Evolutionary conservation across 2,888 invertebrate genomes (phyloP).

Genomic region (Cataglyphis livida): DNA sequence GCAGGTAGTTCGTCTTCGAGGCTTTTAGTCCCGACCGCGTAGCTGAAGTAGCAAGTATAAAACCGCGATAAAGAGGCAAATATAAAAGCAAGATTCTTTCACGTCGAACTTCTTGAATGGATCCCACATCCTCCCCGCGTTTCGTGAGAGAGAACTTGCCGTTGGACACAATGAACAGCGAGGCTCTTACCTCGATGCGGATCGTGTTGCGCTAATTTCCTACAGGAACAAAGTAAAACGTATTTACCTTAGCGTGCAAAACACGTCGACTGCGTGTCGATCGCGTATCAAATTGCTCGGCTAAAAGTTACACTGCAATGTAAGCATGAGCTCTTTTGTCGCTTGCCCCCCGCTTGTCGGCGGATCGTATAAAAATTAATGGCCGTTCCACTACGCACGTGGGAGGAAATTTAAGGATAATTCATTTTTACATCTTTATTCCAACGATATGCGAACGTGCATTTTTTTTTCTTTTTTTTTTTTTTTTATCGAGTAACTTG

Average conservation of each 20-base stretch:
- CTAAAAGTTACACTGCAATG: conserved; percentile 50
- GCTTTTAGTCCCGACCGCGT: conserved; percentile 17
- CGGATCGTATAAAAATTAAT: conserved; percentile 33
- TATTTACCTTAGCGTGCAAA: conserved; percentile 18
- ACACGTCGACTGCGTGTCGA: conserved; percentile 47
- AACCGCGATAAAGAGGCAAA: conserved; percentile 16
- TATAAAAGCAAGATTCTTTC: conserved; percentile 24
- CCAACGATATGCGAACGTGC: neutral
- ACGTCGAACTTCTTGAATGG: conserved; percentile 22
- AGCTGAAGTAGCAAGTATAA: conserved; percentile 15
- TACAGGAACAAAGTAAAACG: conserved; percentile 26
- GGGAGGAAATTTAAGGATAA: neutral
- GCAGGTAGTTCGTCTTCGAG: neutral
- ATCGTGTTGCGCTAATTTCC: conserved; percentile 51
- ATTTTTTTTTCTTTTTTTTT: neutral
- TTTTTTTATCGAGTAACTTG: neutral
- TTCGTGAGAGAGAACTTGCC: neutral
- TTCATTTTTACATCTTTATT: neutral
- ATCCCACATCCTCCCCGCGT: neutral
- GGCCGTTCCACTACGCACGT: neutral
- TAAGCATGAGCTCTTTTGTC: conserved; percentile 36
- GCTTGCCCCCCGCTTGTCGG: neutral
- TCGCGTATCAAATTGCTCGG: conserved; percentile 53
- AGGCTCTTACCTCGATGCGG: conserved; percentile 7
- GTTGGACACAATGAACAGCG: conserved; percentile 13